Conservation (phyloP, 2,113 vertebrate genomes). For the Pelusios castaneus region DNA sequence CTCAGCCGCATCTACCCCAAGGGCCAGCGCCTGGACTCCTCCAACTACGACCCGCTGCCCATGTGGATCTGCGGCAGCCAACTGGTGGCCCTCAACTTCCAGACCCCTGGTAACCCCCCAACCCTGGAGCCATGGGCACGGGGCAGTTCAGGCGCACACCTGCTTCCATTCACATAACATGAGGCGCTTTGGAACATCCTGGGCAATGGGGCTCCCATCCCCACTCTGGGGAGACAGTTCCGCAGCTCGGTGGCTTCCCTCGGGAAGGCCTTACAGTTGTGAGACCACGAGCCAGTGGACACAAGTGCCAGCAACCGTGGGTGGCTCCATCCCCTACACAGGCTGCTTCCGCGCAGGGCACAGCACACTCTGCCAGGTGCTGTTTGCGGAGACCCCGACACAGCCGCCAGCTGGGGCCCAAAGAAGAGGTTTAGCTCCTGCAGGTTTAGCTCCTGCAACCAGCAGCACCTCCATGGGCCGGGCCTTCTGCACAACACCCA, state of each 20-base stretch:
- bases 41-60: slow-evolving; percentile 95
- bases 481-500: not conserved
- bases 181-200: not conserved
- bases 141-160: accelerated
- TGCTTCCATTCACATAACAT: not conserved
- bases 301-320: not conserved
- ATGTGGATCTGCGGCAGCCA: slow-evolving; percentile 99
- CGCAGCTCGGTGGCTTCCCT: not conserved
- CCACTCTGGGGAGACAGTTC: not conserved
- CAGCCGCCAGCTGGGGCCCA: too few relatives aligned
- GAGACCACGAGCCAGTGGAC: not conserved
- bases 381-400: not conserved
- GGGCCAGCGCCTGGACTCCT: slow-evolving; percentile 97
- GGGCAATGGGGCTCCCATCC: not conserved
- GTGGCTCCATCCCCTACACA: not conserved
- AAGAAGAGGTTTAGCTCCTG: not conserved
- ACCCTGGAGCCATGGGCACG: not conserved
- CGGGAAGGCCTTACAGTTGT: not conserved
- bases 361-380: not conserved
- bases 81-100: slow-evolving; percentile 97
- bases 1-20: slow-evolving; percentile 97
- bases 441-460: not conserved
- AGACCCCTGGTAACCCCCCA: slow-evolving; percentile 87
- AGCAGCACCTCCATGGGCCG: not conserved
- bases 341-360: not conserved